phyloP scores from a whole-genome alignment of 1,140 invertebrate genomes.

The Drosophila busckii region DNA sequence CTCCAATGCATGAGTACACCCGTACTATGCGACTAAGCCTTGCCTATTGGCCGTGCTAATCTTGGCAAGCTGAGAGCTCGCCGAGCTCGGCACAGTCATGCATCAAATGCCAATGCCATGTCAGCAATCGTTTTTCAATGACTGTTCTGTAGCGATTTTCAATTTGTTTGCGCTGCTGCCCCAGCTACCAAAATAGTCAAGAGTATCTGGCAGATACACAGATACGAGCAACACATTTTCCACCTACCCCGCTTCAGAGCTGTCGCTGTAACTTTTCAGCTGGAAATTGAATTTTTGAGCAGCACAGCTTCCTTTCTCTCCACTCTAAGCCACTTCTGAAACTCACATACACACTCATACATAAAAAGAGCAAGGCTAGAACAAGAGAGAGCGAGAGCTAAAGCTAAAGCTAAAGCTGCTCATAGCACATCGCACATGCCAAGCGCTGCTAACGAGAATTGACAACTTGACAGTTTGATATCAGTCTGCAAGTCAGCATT shows the following conservation, averaged over 20 bases:
- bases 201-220: constrained; percentile 26
- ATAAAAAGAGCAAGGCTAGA: neutral
- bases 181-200: neutral
- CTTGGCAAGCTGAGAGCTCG: constrained; percentile 9
- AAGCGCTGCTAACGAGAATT: constrained; percentile 62
- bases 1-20: constrained; percentile 21
- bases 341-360: constrained; percentile 1
- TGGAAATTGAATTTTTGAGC: constrained; percentile 77
- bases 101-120: constrained; percentile 44
- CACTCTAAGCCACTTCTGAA: neutral
- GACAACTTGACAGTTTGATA: constrained; percentile 75
- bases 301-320: constrained; percentile 33
- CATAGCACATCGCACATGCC: constrained; percentile 32
- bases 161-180: constrained; percentile 44
- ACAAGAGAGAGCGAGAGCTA: neutral
- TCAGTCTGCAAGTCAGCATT: constrained; percentile 70
- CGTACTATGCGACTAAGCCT: constrained; percentile 10
- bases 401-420: too few relatives aligned
- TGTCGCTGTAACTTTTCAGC: constrained; percentile 56
- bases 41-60: constrained; percentile 37
- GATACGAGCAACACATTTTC: constrained; percentile 3
- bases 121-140: constrained; percentile 75
- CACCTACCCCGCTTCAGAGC: neutral
- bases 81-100: constrained; percentile 13
- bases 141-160: constrained; percentile 66